phyloP scores from a whole-genome alignment of 2,113 vertebrate genomes.

The Aspidoscelis tigris region DNA sequence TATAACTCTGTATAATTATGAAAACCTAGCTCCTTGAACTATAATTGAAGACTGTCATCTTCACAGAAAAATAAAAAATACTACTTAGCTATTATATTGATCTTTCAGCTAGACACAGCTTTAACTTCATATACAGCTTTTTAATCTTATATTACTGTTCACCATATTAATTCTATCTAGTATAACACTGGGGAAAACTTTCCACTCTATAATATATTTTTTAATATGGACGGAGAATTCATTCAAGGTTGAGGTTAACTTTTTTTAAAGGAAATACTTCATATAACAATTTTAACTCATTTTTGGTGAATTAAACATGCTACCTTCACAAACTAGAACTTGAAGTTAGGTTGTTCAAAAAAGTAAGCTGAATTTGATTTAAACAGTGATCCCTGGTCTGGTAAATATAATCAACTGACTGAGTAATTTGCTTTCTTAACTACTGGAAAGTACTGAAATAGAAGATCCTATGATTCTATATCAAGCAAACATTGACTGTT shows the following conservation, averaged over 20 bases:
- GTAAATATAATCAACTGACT: no score
- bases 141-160: not conserved
- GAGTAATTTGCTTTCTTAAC: no score
- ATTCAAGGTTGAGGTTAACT: not conserved
- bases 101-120: not conserved
- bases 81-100: not conserved
- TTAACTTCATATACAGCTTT: not conserved
- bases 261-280: no score
- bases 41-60: not conserved
- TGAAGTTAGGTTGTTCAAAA: no score
- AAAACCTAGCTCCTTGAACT: not conserved
- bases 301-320: no score
- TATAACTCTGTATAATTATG: accelerated
- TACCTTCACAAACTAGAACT: no score
- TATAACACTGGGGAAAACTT: not conserved
- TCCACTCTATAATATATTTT: not conserved
- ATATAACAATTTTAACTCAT: no score
- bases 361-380: no score
- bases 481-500: no score
- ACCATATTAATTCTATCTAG: not conserved
- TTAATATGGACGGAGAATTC: not conserved
- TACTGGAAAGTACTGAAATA: no score
- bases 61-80: not conserved
- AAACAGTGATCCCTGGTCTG: no score
- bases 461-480: no score